Evolutionary conservation across 2,797 vertebrate genomes (phyloP).

Genomic region (Ciconia nigra): DNA sequence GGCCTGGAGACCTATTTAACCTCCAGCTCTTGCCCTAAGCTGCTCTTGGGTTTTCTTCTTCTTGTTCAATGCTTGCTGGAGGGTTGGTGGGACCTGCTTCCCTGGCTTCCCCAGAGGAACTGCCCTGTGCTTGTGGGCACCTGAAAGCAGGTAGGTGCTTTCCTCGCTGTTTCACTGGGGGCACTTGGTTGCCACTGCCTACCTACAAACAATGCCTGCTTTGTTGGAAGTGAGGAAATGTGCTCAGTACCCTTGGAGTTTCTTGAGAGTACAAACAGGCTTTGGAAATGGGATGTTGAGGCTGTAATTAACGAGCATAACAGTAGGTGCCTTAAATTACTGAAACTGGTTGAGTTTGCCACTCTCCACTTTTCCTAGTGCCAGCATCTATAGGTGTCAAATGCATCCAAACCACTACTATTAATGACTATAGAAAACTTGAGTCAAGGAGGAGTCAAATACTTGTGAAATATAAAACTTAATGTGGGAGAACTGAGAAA

Average conservation of each 20-base stretch:
- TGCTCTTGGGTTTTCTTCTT: accelerated
- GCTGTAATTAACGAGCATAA: neutral
- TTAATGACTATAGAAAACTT: neutral
- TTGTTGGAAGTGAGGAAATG: neutral
- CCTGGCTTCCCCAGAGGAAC: neutral
- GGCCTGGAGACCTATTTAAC: neutral
- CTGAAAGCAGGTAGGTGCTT: neutral
- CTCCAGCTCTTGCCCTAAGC: accelerated
- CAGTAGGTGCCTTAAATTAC: neutral
- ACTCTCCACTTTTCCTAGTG: neutral
- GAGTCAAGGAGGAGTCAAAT: neutral
- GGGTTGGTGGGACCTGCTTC: neutral
- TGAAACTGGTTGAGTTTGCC: neutral
- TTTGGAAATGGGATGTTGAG: neutral
- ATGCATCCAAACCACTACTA: neutral
- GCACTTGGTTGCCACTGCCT: accelerated
- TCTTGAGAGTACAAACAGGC: neutral
- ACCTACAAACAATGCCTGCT: neutral
- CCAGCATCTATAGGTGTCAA: neutral
- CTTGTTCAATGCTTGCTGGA: neutral
- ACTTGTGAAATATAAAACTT: neutral
- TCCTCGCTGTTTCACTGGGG: accelerated
- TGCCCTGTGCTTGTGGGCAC: neutral
- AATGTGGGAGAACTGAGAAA: neutral
- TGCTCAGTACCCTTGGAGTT: neutral